Conservation (phyloP, 2,888 invertebrate species). For the Chrysolina oricalcia region DNA sequence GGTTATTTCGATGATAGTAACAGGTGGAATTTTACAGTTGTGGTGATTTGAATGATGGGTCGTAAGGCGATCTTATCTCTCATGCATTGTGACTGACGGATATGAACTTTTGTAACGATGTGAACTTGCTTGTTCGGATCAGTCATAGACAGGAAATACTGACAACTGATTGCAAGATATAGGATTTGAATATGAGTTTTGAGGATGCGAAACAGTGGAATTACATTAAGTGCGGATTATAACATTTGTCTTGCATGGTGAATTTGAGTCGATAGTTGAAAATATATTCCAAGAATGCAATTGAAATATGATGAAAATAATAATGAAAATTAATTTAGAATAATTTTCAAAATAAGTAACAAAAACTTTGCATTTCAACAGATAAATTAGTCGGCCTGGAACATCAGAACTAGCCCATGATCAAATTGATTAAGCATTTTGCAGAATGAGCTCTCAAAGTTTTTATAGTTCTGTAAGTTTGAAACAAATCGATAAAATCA, state of each 20-base stretch:
- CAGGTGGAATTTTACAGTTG: conserved; percentile 27
- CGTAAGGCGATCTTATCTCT: conserved; percentile 7
- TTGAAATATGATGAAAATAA: too few species aligned
- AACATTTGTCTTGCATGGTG: too few species aligned
- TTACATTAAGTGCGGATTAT: background rate
- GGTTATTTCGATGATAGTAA: conserved; percentile 16
- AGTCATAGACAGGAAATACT: conserved; percentile 1
- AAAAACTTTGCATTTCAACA: too few species aligned
- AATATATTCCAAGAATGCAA: too few species aligned
- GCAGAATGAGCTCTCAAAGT: background rate
- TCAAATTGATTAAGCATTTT: background rate
- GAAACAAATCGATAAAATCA: background rate
- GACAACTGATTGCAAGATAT: background rate
- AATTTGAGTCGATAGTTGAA: too few species aligned
- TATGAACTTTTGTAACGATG: conserved; percentile 13
- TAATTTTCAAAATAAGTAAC: too few species aligned
- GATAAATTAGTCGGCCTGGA: background rate
- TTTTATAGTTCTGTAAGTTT: background rate
- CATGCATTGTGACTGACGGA: conserved; percentile 20
- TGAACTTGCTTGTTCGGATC: conserved; percentile 6
- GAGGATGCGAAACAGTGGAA: background rate
- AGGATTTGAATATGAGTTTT: background rate
- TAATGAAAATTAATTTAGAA: too few species aligned
- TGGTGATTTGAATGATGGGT: conserved; percentile 24
- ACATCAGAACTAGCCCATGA: background rate